A percentile compares a stretch with the other conserved stretches of the same genome.
Conservation (phyloP, 2,888 invertebrate genomes). For the Hirtodrosophila alboralis region DNA sequence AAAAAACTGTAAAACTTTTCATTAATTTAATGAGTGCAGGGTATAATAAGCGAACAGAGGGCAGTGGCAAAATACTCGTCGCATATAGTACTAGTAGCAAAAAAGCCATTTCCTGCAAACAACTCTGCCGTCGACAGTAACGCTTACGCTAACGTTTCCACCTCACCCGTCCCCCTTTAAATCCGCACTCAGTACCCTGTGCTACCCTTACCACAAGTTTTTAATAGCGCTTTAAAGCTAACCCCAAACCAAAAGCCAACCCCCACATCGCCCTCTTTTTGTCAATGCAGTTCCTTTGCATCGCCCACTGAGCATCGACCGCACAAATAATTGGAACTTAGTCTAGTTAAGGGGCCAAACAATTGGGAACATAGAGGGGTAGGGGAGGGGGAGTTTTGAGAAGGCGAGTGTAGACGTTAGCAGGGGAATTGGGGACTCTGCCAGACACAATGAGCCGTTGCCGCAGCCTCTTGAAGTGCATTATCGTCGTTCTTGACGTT, state of each 20-base stretch:
- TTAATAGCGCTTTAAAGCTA: constrained; percentile 45
- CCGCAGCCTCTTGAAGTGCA: constrained; percentile 74
- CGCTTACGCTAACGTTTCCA: constrained; percentile 11
- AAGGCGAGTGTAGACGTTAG: no score
- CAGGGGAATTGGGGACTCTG: constrained; percentile 10
- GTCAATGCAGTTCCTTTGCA: constrained; percentile 26
- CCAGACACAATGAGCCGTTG: constrained; percentile 74
- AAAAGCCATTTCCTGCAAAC: constrained; percentile 77
- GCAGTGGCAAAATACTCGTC: constrained; percentile 42
- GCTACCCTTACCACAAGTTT: constrained; percentile 24
- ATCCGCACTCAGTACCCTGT: background rate
- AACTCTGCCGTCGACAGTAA: constrained; percentile 65
- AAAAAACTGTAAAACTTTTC: background rate
- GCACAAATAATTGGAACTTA: constrained; percentile 78
- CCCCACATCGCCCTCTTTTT: constrained; percentile 16
- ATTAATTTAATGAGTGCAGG: constrained; percentile 33
- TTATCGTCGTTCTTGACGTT: constrained; percentile 72
- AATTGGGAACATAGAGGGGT: constrained; percentile 17
- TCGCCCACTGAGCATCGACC: constrained; percentile 67
- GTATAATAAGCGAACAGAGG: constrained; percentile 47
- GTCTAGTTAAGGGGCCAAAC: constrained; percentile 56
- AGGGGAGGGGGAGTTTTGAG: background rate
- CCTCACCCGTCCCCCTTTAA: background rate
- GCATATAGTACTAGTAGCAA: constrained; percentile 62
- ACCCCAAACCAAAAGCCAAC: no score